Base-by-base conservation (phyloP, 2,113 vertebrate species). In the Epinephelus fuscoguttatus region DNA sequence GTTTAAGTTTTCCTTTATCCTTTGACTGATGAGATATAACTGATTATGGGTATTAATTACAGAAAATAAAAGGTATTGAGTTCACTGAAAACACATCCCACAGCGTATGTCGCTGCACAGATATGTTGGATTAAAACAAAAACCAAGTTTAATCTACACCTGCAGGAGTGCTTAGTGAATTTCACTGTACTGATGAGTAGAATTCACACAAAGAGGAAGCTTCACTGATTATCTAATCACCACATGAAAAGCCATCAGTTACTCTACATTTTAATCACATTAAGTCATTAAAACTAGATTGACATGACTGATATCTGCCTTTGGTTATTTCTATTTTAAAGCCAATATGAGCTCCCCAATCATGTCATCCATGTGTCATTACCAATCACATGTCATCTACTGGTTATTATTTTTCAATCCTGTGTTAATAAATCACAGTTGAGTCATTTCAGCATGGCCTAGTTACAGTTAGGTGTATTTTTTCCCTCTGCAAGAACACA, bases 281-380 rank as follows among this genome's bases (percentile, higher is more conserved):
- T 14, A 47, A 37, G 0, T 67, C 23, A 75, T 75, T 60, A 61
- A 67, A 72, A 61, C n/a, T 25, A 25, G 27, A 85, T 49, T 70
- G 40, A 82, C 68, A 49, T 71, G 45, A 62, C 45, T 45, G 27
- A 77, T 15, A 73, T 75, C 17, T 80, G 14, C 49, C 52, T 64
- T 47, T 30, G 40, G 18, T 47, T 1, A 52, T 71, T 75, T 75
- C 57, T 57, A 71, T 88, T 86, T 78, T 59, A 21, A 75, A 70
- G 6, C 25, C 49, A 62, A 74, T 40, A 57, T 50, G 10, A 52
- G 57, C 15, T 77, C 61, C 4, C 0, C 33, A 59, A 52, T 76
- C 63, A 72, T 66, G 55, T 85, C 70, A 77, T 50, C 37, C 45
- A 67, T 63, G 61, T 74, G 75, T 63, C 75, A 63, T 69, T 70